These are phyloP conservation scores for Trogon surrucura DNA, from an alignment of 2,113 vertebrate genomes.

Conservation along the genomic window DNA sequence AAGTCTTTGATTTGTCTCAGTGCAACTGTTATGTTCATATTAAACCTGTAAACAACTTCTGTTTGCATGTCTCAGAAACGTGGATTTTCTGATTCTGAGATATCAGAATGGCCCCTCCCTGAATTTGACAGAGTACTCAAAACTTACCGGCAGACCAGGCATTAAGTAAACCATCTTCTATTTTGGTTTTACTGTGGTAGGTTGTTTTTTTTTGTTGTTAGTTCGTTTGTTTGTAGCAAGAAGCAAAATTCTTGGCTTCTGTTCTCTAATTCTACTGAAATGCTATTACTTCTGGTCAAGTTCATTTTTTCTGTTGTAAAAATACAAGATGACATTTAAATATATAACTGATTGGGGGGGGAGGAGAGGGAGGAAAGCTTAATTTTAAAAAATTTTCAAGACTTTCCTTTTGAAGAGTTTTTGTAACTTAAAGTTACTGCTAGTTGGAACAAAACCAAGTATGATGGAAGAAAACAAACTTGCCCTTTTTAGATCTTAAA, in stretches of 20 bases:
- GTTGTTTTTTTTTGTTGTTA: not conserved
- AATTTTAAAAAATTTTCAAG: not conserved
- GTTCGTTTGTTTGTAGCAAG: not conserved
- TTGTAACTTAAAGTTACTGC: not conserved
- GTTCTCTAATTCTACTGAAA: not conserved
- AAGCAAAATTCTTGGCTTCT: not conserved
- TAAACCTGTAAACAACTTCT: not conserved
- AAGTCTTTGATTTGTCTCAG: not conserved
- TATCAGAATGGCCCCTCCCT: not conserved
- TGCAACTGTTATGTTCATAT: not conserved
- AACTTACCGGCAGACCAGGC: not conserved
- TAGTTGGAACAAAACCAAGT: not conserved
- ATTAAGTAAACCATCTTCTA: not conserved
- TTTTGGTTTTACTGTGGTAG: not conserved
- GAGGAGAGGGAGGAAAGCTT: fast-evolving
- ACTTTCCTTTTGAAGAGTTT: not conserved
- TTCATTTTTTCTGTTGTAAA: not conserved
- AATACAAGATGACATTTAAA: not conserved
- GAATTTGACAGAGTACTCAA: not conserved
- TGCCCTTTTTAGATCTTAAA: not conserved
- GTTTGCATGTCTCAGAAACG: not conserved
- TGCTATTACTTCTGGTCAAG: not conserved
- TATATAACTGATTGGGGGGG: not conserved
- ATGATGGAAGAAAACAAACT: not conserved
- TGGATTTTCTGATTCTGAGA: not conserved